Percentiles rank a stretch among this genome's conserved stretches.
Evolutionary conservation across 2,888 invertebrate species (phyloP).

Genomic region (Brachyopa scutellaris): DNA sequence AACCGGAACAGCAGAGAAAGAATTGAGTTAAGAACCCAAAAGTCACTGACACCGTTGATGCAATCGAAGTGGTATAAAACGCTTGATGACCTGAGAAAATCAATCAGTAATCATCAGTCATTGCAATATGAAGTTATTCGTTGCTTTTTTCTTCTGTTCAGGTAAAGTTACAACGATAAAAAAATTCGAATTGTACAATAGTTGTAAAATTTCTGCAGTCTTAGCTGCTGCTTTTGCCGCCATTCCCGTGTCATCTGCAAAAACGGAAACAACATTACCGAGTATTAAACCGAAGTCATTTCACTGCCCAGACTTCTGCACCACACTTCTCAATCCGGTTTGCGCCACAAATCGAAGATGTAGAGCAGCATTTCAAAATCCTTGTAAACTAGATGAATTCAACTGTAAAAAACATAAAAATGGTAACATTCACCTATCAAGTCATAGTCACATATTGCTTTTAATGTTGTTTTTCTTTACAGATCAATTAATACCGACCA

Average conservation of each 20-base stretch:
- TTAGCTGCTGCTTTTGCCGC: not conserved
- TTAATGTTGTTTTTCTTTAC: not conserved
- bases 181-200: too few species aligned
- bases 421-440: not conserved
- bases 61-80: not conserved
- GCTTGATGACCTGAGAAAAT: not conserved
- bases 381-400: conserved; percentile 29
- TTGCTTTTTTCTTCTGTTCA: not conserved
- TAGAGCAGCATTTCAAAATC: conserved; percentile 15
- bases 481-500: not conserved
- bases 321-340: conserved; percentile 5
- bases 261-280: not conserved
- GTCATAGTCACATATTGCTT: not conserved
- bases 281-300: not conserved
- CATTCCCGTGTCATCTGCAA: not conserved
- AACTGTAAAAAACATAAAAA: conserved; percentile 1
- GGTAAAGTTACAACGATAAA: not conserved
- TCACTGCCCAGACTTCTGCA: conserved; percentile 20
- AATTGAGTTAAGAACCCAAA: not conserved
- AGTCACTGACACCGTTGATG: not conserved
- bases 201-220: not conserved
- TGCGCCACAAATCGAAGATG: not conserved
- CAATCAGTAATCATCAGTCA: not conserved
- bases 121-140: not conserved
- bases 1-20: too few species aligned